Evolutionary conservation across 1,140 invertebrate genomes (phyloP).

Genomic region (Sycophaga agraensis): DNA sequence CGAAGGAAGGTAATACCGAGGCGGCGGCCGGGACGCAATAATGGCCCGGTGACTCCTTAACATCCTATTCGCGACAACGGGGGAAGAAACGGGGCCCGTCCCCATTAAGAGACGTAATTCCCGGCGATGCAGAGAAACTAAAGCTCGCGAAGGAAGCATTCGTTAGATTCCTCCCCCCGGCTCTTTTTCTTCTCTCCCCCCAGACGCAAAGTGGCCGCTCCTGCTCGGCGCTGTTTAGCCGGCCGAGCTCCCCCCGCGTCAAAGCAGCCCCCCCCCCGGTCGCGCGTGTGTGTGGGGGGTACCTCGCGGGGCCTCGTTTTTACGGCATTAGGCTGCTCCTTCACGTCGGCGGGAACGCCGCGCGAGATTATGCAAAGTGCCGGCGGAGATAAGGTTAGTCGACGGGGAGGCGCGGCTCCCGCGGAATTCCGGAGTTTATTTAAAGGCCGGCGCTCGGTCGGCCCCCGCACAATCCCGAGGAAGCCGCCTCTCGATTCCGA

Average conservation of each 20-base stretch:
- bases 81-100: conserved; percentile 18
- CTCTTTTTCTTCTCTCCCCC: not conserved
- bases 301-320: conserved; percentile 3
- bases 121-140: not conserved
- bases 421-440: too few relatives aligned
- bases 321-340: not conserved
- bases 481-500: too few relatives aligned
- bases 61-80: conserved; percentile 20
- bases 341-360: conserved; percentile 1
- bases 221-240: not conserved
- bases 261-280: too few relatives aligned
- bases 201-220: not conserved
- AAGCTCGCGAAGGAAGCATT: not conserved
- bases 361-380: conserved; percentile 10
- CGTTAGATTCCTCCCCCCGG: not conserved
- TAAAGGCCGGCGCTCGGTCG: too few relatives aligned
- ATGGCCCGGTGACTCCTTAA: conserved; percentile 8
- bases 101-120: conserved; percentile 23
- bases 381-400: too few relatives aligned
- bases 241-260: too few relatives aligned
- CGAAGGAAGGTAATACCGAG: conserved; percentile 8
- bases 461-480: too few relatives aligned
- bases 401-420: too few relatives aligned
- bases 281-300: not conserved
- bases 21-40: not conserved